phyloP scores from a whole-genome alignment of 2,888 invertebrate genomes.

The Callosobruchus maculatus region DNA sequence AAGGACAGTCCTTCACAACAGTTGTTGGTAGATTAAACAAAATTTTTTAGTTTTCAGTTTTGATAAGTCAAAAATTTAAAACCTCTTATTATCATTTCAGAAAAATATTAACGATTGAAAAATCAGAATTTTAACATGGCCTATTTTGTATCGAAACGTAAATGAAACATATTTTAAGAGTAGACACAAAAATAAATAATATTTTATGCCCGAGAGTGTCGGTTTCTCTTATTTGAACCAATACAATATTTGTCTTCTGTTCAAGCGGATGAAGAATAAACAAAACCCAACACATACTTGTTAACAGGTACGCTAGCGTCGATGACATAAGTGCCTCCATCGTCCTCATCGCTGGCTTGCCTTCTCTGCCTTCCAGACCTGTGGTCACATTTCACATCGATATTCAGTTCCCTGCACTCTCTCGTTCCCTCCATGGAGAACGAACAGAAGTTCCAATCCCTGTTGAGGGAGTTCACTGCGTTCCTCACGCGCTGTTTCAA shows the following conservation, averaged over 20 bases:
- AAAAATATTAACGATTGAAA: too few relatives aligned
- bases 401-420: conserved; percentile 86
- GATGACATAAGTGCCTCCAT: conserved; percentile 78
- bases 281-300: conserved; percentile 56
- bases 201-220: too few relatives aligned
- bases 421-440: conserved; percentile 83
- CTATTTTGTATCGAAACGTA: too few relatives aligned
- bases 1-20: too few relatives aligned
- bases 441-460: conserved; percentile 96
- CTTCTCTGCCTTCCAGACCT: conserved; percentile 63
- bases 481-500: conserved; percentile 83
- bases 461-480: conserved; percentile 85
- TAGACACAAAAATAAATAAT: too few relatives aligned
- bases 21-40: too few relatives aligned
- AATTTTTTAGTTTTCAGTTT: too few relatives aligned
- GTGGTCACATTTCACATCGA: conserved; percentile 89
- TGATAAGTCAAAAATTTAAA: too few relatives aligned
- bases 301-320: conserved; percentile 79
- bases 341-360: conserved; percentile 61
- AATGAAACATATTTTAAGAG: too few relatives aligned
- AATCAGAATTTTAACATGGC: too few relatives aligned
- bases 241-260: background rate
- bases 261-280: background rate
- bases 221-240: too few relatives aligned
- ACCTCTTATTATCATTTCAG: too few relatives aligned